Base-by-base conservation (phyloP, 1,140 invertebrate genomes). In the Trypoxylus dichotomus region DNA sequence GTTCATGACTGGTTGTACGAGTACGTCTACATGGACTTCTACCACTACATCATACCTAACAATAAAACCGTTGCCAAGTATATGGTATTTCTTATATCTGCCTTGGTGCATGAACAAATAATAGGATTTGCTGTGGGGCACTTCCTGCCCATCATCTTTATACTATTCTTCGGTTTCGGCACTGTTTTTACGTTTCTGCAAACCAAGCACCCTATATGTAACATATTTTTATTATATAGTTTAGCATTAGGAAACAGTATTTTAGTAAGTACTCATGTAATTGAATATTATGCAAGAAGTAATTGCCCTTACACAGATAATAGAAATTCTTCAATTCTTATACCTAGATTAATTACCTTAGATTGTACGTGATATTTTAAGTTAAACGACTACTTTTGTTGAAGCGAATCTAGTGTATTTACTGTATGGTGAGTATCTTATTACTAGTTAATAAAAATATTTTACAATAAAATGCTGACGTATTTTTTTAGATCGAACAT, bases 1-100 rank as follows among this genome's bases (percentile, higher is more conserved):
- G 96, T 99, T 0, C 94, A 98, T 84, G 95, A 97, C 79, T 99
- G 96, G 96, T 88, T 99, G 0, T 96, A 97, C 81, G 92, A 92
- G 0, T 98, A 98, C 86, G 90, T 99, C 21, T 98, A 97, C 85
- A 93, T 92, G 82, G 97, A 98, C 82, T 84, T 94, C n/a, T 92
- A 91, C 63, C 90, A 90, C 76, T 87, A 91, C 41, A 81, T 90
- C 0, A 84, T 83, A 15, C 82, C 86, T 2, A 87, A 88, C 77
- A 90, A 87, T 41, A 90, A 90, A 41, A 76, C 85, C 0, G n/a
- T 90, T 0, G 85, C 91, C 0, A 89, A 89, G 37, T 79, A 90
- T 29, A 79, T 86, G 1, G 91, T 93, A 0, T 94, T 94, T 79
- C 63, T 85, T 7, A 47, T 86, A 29, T 86, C 85, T 5, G 84